Base-by-base conservation (phyloP, 2,113 vertebrate species). In the Halcyon malimbica region DNA sequence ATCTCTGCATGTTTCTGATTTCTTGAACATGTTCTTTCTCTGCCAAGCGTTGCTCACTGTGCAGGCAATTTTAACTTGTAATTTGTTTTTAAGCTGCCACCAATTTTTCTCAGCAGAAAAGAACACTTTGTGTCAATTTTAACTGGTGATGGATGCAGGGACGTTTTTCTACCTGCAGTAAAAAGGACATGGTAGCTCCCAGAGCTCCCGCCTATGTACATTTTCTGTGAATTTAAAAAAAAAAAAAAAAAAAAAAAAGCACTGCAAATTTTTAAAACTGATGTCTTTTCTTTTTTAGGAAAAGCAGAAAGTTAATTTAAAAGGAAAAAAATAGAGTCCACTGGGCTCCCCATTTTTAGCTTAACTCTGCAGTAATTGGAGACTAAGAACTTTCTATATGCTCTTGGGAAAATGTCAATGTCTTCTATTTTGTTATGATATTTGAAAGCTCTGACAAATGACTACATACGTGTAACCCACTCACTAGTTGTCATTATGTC, bases 401-500 rank as follows among this genome's bases (percentile, higher is more conserved):
- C 54, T 93, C n/a, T 70, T 80, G 71, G 82, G 78, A 86, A 91
- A 91, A 96, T 88, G 71, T 92, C 84, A 87, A 6, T 75, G 48
- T 85, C 67, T 96, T 85, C 64, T 79, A 9, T 70, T 91, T 92
- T 69, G 37, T 84, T 84, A 82, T 62, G 83, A 60, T 53, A 78
- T 92, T 90, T 93, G 46, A 92, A 94, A 89, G 39, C 69, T 84
- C 62, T 92, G 86, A 80, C 88, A 93, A 93, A 82, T 50, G 31
- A 77, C 64, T 60, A 63, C 62, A 8, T 75, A 42, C 10, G 16
- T 41, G 16, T 64, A 83, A 81, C 77, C 75, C 48, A 76, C 77
- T 76, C 77, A 42, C 24, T 54, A 23, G 73, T 5, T 83, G n/a
- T 91, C 71, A 70, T 80, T 85, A 59, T 19, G 33, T 51, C 78